Evolutionary conservation across 2,113 vertebrate genomes (phyloP), one percentile per base, ranked within the genome.

Genomic region (Chionomys nivalis): DNA sequence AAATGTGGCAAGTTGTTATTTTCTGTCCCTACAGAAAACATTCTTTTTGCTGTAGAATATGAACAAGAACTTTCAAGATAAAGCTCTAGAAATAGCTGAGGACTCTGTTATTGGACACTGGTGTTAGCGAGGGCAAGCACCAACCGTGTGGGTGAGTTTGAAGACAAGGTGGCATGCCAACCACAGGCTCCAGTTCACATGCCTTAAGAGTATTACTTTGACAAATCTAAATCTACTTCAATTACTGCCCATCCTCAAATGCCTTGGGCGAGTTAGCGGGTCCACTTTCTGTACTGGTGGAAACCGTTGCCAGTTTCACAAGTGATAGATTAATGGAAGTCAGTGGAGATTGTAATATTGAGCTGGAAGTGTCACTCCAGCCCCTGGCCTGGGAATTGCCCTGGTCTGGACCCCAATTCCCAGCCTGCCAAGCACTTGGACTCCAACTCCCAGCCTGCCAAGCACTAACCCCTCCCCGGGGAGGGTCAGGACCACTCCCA

Each of bases 21-120:
- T 95, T 88, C 55, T 93, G 93, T 72, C 44, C 33, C 28, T 58
- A 85, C 87, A 79, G 86, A 55, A 92, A 93, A 72, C 33, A 26
- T 55, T 14, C 47, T 95, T 24, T 73, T 66, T 93, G n/a, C 31
- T 5, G 33, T 55, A 75, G 49, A 72, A 44, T 52, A 44, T 28
- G 11, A 79, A 33, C 52, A 93, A 86, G 42, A 70, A 47, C 70
- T 76, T 19, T 95, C 1, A 44, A 91, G 52, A 91, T 86, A n/a
- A 90, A 52, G 70, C 3, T 5, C 14, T 52, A 42, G 55, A 86
- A 77, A 23, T 86, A 94, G 72, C 23, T 31, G 28, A 78, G 39
- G 63, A 63, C 1, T 23, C 85, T 55, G 65, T 4, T 65, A 63
- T 26, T 8, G 14, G 65, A n/a, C n/a, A 21, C 2, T 16, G 55